Conservation (phyloP, 2,888 invertebrate species). For the Polydesmus complanatus region DNA sequence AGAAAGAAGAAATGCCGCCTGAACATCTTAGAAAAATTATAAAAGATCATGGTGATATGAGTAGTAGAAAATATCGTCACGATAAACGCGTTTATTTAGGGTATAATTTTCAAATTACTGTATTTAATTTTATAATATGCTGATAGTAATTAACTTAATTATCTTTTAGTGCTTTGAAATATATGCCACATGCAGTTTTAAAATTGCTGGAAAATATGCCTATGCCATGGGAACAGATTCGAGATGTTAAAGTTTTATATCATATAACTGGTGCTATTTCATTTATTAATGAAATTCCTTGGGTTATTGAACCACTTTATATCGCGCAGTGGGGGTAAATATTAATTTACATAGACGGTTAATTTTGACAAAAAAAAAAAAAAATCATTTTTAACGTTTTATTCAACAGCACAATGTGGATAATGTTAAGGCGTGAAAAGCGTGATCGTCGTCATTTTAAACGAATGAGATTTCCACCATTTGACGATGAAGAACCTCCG, state of each 20-base stretch:
- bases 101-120: constrained; percentile 30
- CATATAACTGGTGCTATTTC: constrained; percentile 99
- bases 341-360: background rate
- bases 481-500: constrained; percentile 99
- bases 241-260: constrained; percentile 93
- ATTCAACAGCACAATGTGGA: constrained; percentile 84
- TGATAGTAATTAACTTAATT: no score
- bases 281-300: constrained; percentile 99
- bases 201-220: constrained; percentile 99
- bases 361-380: background rate
- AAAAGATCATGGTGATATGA: constrained; percentile 99
- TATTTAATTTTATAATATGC: constrained; percentile 1
- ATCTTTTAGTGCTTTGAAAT: constrained; percentile 79
- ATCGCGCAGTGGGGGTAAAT: constrained; percentile 96
- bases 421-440: constrained; percentile 99
- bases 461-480: constrained; percentile 98
- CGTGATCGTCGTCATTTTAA: constrained; percentile 97
- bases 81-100: constrained; percentile 96
- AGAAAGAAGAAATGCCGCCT: constrained; percentile 99
- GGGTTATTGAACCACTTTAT: constrained; percentile 98
- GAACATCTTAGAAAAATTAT: constrained; percentile 99
- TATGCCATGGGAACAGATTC: constrained; percentile 99
- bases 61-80: constrained; percentile 93
- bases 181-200: constrained; percentile 99
- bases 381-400: background rate